phyloP scores from a whole-genome alignment of 2,888 invertebrate species.

The Nymphalis c-album region DNA sequence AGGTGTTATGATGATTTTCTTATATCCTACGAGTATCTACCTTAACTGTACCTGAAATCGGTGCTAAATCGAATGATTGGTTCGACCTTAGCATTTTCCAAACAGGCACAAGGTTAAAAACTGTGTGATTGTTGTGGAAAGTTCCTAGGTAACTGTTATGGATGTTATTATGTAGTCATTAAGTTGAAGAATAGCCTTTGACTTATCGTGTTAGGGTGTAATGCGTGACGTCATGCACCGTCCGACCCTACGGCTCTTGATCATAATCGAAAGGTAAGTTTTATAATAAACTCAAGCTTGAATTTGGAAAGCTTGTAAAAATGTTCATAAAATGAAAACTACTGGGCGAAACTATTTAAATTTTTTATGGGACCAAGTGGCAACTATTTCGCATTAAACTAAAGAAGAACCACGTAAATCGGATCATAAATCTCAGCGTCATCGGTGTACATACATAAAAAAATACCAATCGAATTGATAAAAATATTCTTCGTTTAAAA shows the following conservation, averaged over 20 bases:
- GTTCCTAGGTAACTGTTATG: conserved; percentile 37
- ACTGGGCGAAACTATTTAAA: too few species aligned
- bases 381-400: too few species aligned
- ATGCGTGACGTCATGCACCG: conserved; percentile 61
- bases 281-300: conserved; percentile 61
- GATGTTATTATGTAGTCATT: conserved; percentile 46
- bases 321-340: too few species aligned
- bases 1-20: background rate
- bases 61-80: conserved; percentile 15
- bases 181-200: conserved; percentile 41
- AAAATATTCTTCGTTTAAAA: too few species aligned
- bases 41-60: background rate
- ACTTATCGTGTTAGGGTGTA: conserved; percentile 41
- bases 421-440: too few species aligned
- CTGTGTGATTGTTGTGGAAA: conserved; percentile 36
- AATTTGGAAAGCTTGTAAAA: too few species aligned
- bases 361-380: too few species aligned
- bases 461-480: too few species aligned
- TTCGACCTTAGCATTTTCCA: conserved; percentile 34
- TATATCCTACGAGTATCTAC: background rate
- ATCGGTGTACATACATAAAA: too few species aligned
- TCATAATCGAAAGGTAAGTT: conserved; percentile 53
- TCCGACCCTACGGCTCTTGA: conserved; percentile 50
- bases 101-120: conserved; percentile 37
- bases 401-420: too few species aligned